A percentile compares a stretch with the other conserved stretches of the same genome.
Conservation (phyloP, 2,888 invertebrate species). For the Diploptera punctata region DNA sequence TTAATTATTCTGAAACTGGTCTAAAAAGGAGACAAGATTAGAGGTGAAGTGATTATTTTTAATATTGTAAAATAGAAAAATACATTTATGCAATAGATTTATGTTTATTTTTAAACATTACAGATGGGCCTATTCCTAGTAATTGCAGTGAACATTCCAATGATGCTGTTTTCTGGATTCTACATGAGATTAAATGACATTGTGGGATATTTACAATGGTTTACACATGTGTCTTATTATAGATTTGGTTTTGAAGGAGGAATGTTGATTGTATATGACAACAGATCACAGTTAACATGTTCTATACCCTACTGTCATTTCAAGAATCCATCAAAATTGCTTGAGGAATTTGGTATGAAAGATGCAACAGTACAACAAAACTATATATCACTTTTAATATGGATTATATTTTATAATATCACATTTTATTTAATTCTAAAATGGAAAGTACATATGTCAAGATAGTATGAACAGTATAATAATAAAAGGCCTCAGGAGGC, state of each 20-base stretch:
- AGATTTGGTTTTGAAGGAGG: conserved; percentile 63
- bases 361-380: conserved; percentile 53
- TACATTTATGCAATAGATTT: too few species aligned
- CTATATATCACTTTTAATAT: conserved; percentile 53
- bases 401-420: conserved; percentile 43
- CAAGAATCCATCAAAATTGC: conserved; percentile 52
- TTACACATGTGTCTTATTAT: conserved; percentile 56
- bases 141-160: conserved; percentile 78
- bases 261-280: conserved; percentile 59
- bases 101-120: conserved; percentile 50
- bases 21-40: too few species aligned
- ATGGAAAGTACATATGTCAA: conserved; percentile 32
- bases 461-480: too few species aligned
- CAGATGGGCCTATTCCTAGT: conserved; percentile 81
- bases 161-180: conserved; percentile 84
- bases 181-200: conserved; percentile 79
- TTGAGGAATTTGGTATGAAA: conserved; percentile 55
- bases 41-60: too few species aligned
- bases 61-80: too few species aligned
- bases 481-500: too few species aligned
- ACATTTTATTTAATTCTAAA: conserved; percentile 49
- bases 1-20: too few species aligned
- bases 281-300: conserved; percentile 56
- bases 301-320: conserved; percentile 53
- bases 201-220: conserved; percentile 67